These are phyloP conservation scores for Crypturellus tataupa DNA, from an alignment of 2,797 vertebrate species.

Conservation along the genomic window DNA sequence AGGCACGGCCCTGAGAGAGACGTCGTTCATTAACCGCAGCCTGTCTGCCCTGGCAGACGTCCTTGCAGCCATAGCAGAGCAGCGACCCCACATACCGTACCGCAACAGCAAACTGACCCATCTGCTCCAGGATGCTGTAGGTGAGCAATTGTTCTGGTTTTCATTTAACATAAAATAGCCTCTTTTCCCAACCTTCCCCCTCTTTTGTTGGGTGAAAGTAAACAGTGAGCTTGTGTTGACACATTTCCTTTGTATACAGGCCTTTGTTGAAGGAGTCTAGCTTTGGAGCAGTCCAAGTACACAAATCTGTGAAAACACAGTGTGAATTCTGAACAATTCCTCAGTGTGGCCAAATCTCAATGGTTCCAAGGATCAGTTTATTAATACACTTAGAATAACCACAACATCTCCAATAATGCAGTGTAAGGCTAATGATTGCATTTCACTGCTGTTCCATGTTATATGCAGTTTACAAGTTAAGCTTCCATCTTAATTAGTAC, in stretches of 20 bases:
- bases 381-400: not conserved
- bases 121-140: slow-evolving; percentile 87
- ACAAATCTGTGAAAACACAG: not conserved
- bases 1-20: slow-evolving; percentile 85
- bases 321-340: not conserved
- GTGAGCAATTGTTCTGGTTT: slow-evolving; percentile 62
- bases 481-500: not conserved
- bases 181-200: not conserved
- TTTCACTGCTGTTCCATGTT: not conserved
- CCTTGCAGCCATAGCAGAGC: slow-evolving; percentile 87
- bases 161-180: not conserved
- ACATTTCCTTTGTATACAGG: not conserved
- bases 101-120: slow-evolving; percentile 91
- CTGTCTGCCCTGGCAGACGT: slow-evolving; percentile 88
- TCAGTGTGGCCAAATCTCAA: not conserved
- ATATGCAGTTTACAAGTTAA: not conserved
- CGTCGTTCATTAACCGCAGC: slow-evolving; percentile 89
- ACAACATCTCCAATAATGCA: not conserved
- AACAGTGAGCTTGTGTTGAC: not conserved
- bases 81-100: slow-evolving; percentile 85
- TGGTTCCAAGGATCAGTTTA: not conserved
- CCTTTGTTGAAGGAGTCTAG: not conserved
- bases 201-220: not conserved
- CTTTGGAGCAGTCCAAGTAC: not conserved
- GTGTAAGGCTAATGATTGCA: not conserved